A percentile compares a stretch with the other conserved stretches of the same genome.
Conservation (phyloP, 2,113 vertebrate genomes). For the Deroptyus accipitrinus region DNA sequence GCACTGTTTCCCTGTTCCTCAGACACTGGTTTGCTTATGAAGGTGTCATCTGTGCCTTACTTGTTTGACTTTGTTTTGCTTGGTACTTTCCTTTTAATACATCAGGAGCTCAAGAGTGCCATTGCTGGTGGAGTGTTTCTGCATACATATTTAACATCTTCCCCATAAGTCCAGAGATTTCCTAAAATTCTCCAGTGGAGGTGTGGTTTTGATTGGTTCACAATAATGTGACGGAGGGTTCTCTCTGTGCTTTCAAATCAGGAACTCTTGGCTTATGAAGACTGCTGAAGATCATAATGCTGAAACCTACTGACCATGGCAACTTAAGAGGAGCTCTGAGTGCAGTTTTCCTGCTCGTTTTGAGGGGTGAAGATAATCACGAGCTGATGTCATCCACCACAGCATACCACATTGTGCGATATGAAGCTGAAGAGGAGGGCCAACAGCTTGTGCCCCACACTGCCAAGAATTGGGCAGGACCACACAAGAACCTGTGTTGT, state of each 20-base stretch:
- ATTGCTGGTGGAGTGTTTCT: not conserved
- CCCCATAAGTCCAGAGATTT: not conserved
- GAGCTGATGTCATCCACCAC: accelerated
- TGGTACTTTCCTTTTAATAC: not conserved
- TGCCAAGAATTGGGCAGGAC: not conserved
- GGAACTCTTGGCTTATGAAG: not conserved
- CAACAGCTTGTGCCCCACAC: not conserved
- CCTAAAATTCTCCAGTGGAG: not conserved
- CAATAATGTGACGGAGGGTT: not conserved
- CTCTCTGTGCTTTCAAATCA: not conserved
- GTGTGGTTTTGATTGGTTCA: not conserved
- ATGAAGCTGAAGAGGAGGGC: not conserved
- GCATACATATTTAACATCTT: not conserved
- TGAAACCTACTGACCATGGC: accelerated
- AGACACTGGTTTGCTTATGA: not conserved
- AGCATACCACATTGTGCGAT: accelerated
- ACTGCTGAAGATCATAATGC: accelerated
- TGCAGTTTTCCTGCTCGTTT: not conserved
- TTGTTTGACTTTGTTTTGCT: not conserved
- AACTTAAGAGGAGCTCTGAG: not conserved
- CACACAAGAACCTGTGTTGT: not conserved
- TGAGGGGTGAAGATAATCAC: accelerated
- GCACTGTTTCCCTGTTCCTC: not conserved
- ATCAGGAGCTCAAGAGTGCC: not conserved
- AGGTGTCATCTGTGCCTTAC: not conserved